Evolutionary conservation across 2,113 vertebrate species (phyloP).

Genomic region (Zosterops lateralis): DNA sequence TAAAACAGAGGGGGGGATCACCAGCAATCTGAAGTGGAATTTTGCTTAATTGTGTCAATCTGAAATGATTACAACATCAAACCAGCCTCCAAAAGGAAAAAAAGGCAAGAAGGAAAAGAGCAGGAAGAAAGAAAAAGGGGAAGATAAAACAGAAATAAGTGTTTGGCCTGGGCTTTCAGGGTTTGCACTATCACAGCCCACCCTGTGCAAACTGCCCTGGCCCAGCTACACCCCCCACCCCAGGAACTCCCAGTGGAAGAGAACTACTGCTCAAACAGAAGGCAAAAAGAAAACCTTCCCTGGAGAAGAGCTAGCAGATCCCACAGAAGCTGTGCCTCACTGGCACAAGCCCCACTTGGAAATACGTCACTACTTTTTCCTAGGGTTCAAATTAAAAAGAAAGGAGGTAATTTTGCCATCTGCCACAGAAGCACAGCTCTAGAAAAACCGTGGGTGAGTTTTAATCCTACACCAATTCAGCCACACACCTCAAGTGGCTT

Average conservation of each 20-base stretch:
- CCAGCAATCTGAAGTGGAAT: neutral
- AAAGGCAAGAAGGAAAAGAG: neutral
- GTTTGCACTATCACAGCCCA: neutral
- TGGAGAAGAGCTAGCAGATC: neutral
- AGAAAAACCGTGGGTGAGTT: neutral
- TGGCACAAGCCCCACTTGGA: neutral
- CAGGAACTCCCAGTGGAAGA: neutral
- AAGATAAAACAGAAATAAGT: neutral
- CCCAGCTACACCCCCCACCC: fast-evolving
- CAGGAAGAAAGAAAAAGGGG: neutral
- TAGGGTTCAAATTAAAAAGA: neutral
- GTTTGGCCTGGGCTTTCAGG: neutral
- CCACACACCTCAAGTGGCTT: neutral
- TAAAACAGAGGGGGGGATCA: neutral
- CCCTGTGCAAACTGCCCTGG: neutral
- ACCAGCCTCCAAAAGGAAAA: neutral
- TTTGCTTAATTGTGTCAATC: neutral
- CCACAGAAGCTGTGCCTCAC: neutral
- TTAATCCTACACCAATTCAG: neutral
- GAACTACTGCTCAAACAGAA: neutral
- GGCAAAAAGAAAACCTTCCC: neutral
- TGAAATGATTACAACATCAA: neutral
- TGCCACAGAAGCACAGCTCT: neutral
- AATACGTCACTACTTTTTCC: neutral
- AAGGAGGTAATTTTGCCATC: neutral